phyloP scores from a whole-genome alignment of 1,140 invertebrate genomes.

The Bombus confusus region DNA sequence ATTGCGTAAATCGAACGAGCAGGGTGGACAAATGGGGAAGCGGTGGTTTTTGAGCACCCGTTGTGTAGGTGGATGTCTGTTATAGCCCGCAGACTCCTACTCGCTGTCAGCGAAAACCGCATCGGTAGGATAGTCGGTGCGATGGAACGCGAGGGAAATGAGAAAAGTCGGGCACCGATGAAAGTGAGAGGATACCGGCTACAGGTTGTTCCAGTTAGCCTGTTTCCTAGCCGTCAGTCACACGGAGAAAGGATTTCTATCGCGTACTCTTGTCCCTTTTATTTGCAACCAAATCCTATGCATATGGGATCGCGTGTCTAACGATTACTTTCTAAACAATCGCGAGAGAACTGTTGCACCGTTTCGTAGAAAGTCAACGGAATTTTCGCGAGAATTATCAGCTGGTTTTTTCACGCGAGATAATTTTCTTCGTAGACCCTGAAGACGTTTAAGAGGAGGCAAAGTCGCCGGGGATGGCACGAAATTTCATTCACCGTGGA shows the following conservation, averaged over 20 bases:
- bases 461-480: neutral
- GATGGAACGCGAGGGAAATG: conserved; percentile 69
- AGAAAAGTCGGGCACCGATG: conserved; percentile 73
- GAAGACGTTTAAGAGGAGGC: no score
- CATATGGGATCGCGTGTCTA: neutral
- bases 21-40: neutral
- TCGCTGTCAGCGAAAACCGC: conserved; percentile 69
- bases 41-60: conserved; percentile 32
- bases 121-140: conserved; percentile 60
- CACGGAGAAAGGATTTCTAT: conserved; percentile 56
- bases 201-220: conserved; percentile 60
- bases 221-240: conserved; percentile 37
- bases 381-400: neutral
- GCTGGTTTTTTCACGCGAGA: neutral
- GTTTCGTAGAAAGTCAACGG: neutral
- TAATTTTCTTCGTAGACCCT: no score
- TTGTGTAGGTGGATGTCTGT: conserved; percentile 23
- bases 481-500: conserved; percentile 21
- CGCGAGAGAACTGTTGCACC: neutral
- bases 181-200: conserved; percentile 72
- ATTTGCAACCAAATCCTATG: neutral
- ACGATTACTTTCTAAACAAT: conserved; percentile 9
- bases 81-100: conserved; percentile 59
- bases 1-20: rapidly evolving
- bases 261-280: neutral